Base-by-base conservation (phyloP, 2,888 invertebrate species). In the Nomada fucata region DNA sequence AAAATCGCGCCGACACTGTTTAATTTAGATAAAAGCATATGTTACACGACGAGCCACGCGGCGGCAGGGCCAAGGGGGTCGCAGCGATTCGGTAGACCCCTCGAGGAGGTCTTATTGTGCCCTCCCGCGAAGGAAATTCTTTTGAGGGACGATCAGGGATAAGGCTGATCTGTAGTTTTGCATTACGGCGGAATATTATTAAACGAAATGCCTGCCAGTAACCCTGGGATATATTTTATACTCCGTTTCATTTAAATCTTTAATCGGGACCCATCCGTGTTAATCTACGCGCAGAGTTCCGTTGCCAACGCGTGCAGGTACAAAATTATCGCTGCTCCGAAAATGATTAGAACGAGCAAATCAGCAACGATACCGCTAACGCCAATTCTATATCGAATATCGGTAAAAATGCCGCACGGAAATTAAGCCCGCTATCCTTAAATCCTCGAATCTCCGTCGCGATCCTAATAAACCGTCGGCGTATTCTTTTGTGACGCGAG, bases 11-110 rank as follows among this genome's bases (percentile, higher is more conserved):
- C 92, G 92, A 92, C 93, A 93, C 94, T 94, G 94, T 94, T 94
- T 94, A 94, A 94, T 94, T 94, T 94, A 94, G 94, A 94, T 94
- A 94, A 94, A 94, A 94, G 94, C 94, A 94, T 94, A 94, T 94
- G 94, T 94, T 94, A 92, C 90, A 91, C 91, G 89, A 86, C 87
- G 88, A 87, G 86, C 84, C 76, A 76, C 71, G 69, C 65, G 67
- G 73, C 29, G 42, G 23, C 20, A 63, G 61, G 60, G 44, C 44
- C 72, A 29, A 67, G 70, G 55, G 44, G 60, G 52, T 9, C 0
- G 64, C 4, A 11, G 7, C 50, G 55, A 18, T 18, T 29, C 23
- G 2, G 57, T 18, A n/a, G 59, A 52, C 53, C 52, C 61, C 47
- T 65, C 26, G n/a, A 20, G 29, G 53, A 50, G 68, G 76, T 61